phyloP scores from a whole-genome alignment of 2,113 vertebrate species.

The Calyptommatus sinebrachiatus region DNA sequence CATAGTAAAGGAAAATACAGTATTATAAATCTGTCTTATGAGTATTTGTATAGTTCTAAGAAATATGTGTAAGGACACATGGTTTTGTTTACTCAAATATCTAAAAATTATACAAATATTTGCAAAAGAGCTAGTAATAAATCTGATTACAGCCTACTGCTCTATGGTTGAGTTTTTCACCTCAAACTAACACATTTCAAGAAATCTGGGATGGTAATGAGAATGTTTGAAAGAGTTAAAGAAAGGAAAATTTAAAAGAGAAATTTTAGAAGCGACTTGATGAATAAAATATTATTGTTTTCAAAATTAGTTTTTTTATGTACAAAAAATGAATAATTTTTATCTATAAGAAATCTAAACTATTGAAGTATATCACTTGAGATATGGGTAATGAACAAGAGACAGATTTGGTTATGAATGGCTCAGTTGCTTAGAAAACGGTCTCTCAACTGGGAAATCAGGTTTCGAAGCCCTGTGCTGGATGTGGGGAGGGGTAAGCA shows the following conservation, averaged over 20 bases:
- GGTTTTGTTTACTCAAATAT: slow-evolving; percentile 9
- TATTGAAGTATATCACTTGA: neutral
- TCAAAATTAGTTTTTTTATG: neutral
- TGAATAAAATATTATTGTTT: neutral
- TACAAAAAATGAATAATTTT: neutral
- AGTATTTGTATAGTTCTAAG: slow-evolving; percentile 4
- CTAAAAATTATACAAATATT: slow-evolving; percentile 14
- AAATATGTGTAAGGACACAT: neutral
- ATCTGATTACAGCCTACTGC: slow-evolving; percentile 7
- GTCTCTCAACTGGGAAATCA: too few relatives aligned
- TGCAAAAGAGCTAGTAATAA: slow-evolving; percentile 4
- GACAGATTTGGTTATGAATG: neutral
- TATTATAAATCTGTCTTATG: neutral
- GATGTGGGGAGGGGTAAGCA: too few relatives aligned
- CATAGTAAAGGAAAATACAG: neutral
- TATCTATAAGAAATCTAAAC: neutral
- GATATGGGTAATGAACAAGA: neutral
- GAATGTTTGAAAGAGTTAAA: neutral
- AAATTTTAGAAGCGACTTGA: neutral
- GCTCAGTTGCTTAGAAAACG: neutral
- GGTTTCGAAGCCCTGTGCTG: too few relatives aligned
- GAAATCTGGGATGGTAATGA: neutral
- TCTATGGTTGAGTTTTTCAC: neutral
- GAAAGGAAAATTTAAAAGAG: neutral
- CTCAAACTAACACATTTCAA: slow-evolving; percentile 8